Evolutionary conservation across 1,140 invertebrate species (phyloP).

Genomic region (Contarinia nasturtii): DNA sequence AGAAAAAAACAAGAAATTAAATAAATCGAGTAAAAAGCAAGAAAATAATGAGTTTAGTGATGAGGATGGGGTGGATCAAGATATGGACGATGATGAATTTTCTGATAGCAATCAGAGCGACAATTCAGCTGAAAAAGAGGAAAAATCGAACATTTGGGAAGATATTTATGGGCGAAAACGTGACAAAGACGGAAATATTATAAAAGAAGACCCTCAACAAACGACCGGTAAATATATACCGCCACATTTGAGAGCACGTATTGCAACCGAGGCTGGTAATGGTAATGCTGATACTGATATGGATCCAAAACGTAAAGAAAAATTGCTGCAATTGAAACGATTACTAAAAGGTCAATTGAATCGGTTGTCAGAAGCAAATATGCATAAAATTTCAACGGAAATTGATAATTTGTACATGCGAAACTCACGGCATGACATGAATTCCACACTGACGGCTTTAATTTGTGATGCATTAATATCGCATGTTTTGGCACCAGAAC

Average conservation of each 20-base stretch:
- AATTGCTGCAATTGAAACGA: constrained; percentile 43
- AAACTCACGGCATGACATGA: constrained; percentile 68
- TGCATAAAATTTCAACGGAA: constrained; percentile 56
- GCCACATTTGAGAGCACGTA: constrained; percentile 45
- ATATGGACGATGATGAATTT: constrained; percentile 11
- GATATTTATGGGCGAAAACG: constrained; percentile 85
- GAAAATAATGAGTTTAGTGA: constrained; percentile 15
- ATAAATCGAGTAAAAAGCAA: constrained; percentile 4
- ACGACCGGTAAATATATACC: constrained; percentile 55
- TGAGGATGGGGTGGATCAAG: constrained; percentile 25
- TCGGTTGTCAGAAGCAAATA: constrained; percentile 71
- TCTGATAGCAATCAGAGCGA: constrained; percentile 5
- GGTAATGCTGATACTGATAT: constrained; percentile 21
- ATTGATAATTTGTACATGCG: constrained; percentile 54
- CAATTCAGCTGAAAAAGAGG: constrained; percentile 7
- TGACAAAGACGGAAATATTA: constrained; percentile 57
- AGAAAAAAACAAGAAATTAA: background rate
- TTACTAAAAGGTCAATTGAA: constrained; percentile 78
- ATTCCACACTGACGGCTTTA: constrained; percentile 47
- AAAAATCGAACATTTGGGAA: constrained; percentile 41
- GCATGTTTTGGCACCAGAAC: constrained; percentile 44
- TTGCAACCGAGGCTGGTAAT: constrained; percentile 11
- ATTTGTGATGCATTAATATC: constrained; percentile 47
- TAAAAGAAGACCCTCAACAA: constrained; percentile 28
- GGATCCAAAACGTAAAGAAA: constrained; percentile 33